Base-by-base conservation (phyloP, 2,888 invertebrate species). In the Ectemnius cavifrons region DNA sequence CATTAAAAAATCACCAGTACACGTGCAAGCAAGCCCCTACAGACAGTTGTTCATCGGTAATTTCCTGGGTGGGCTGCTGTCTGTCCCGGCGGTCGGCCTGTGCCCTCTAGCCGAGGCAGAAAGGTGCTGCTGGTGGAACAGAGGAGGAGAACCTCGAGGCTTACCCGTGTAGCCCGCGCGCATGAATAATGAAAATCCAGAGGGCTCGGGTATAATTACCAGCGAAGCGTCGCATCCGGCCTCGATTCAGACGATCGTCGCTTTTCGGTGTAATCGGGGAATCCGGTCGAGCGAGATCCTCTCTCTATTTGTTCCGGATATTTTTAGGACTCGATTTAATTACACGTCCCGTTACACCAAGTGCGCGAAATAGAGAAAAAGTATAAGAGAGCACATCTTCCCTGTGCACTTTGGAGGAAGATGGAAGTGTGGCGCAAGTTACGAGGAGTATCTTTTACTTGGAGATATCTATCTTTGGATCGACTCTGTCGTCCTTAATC, bases 181-280 rank as follows among this genome's bases (percentile, higher is more conserved):
- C 78, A 83, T 81, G 79, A 83, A 82, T 87, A 86, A 87, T 86
- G 84, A 85, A 86, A 85, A 86, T 87, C 77, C 80, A 78, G 82
- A 77, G 80, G 52, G 83, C 84, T 80, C 73, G 74, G 37, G 85
- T 84, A 82, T 86, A 86, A 87, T 87, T 86, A 86, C 77, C 83
- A 79, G 70, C 83, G 84, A 78, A 84, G 84, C 85, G 82, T 84
- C 83, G 85, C 85, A 85, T 87, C 86, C 86, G 86, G 84, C 80
- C 81, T 82, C 75, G 72, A 77, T 81, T 80, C 83, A 64, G 75
- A 80, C 81, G 81, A 83, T 77, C 75, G 72, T 82, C 77, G 77
- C 76, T 82, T 83, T 84, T 79, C 77, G 76, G 68, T 27, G 64
- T 73, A 77, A 78, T 75, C 71, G 71, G 52, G 57, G 71, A 73